phyloP scores from a whole-genome alignment of 2,888 invertebrate genomes.

The Nebria brevicollis region DNA sequence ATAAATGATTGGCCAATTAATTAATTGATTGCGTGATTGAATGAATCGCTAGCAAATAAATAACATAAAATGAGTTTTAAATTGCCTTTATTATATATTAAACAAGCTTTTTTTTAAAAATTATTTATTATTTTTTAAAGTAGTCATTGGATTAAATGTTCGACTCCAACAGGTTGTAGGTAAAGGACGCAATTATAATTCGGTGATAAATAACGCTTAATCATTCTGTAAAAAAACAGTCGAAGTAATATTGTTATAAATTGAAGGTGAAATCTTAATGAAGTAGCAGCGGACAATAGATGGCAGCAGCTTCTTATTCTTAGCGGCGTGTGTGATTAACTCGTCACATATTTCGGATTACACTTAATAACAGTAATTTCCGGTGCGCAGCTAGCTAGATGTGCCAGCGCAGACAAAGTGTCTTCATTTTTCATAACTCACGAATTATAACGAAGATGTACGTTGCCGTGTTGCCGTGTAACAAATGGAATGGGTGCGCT shows the following conservation, averaged over 20 bases:
- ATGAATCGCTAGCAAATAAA: too few species aligned
- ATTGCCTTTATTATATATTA: too few species aligned
- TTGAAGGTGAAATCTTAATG: constrained; percentile 9
- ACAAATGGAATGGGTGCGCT: background rate
- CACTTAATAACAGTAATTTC: constrained; percentile 33
- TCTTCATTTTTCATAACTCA: constrained; percentile 32
- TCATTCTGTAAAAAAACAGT: background rate
- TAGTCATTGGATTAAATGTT: too few species aligned
- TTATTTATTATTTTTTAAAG: too few species aligned
- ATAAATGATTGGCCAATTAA: too few species aligned
- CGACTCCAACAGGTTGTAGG: too few species aligned
- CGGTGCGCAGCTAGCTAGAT: constrained; percentile 7
- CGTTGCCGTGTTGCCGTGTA: background rate
- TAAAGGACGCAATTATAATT: background rate
- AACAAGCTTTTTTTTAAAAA: too few species aligned
- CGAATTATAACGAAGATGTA: constrained; percentile 23
- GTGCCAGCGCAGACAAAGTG: constrained; percentile 39
- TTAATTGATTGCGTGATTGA: too few species aligned
- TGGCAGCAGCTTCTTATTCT: constrained; percentile 3
- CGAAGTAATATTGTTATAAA: background rate
- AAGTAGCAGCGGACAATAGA: constrained; percentile 25
- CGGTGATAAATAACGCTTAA: too few species aligned
- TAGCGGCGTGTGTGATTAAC: constrained; percentile 25
- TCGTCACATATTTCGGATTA: constrained; percentile 34
- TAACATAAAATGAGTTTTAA: too few species aligned